Conservation (phyloP, 2,113 vertebrate species). For the Henicopernis longicauda region DNA sequence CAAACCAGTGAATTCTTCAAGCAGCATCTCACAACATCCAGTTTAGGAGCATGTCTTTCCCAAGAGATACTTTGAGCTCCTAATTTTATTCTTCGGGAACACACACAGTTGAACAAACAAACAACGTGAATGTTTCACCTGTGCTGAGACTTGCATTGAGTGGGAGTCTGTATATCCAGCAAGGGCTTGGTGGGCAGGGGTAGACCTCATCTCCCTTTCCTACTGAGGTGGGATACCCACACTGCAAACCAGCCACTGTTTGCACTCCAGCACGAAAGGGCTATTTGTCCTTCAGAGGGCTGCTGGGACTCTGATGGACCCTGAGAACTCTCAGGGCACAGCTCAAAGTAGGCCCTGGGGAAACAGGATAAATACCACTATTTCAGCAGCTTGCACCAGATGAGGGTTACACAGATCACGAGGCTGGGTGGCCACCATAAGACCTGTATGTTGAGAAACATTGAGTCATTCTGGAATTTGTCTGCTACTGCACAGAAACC, state of each 20-base stretch:
- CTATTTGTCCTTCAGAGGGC: not conserved
- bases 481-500: not conserved
- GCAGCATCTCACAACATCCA: not conserved
- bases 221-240: not conserved
- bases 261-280: not conserved
- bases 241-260: not conserved
- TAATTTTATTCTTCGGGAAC: not conserved
- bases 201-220: not conserved
- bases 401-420: not conserved
- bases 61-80: not conserved
- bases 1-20: not conserved
- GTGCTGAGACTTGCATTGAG: not conserved
- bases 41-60: not conserved
- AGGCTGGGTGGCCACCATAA: not conserved
- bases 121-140: not conserved
- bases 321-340: not conserved
- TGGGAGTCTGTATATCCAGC: not conserved
- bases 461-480: not conserved
- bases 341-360: not conserved
- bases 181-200: not conserved
- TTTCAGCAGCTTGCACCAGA: not conserved
- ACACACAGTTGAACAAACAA: not conserved
- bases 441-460: not conserved
- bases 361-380: not conserved
- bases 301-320: not conserved